Base-by-base conservation (phyloP, 2,888 invertebrate genomes). In the Halocaridina rubra region DNA sequence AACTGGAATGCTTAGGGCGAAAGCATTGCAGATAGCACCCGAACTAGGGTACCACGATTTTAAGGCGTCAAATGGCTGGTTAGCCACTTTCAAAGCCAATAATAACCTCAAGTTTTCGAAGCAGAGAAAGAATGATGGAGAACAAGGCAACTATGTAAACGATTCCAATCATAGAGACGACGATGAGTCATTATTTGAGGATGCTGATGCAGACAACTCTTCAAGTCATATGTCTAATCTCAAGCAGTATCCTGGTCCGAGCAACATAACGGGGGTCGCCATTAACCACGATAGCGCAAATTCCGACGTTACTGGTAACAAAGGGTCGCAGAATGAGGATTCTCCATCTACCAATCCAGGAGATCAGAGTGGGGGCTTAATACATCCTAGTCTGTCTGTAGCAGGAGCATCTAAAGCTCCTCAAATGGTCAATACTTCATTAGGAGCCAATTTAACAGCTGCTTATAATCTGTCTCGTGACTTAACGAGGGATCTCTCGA, bases 1-100 rank as follows among this genome's bases (percentile, higher is more conserved):
- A 2, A 86, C 88, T 3, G 88, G 88, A 10, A 88, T 88, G 88
- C 74, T 88, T n/a, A 59, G 88, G n/a, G 88, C 86, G 3, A 88
- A 88, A 64, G 87, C 87, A 1, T 78, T 88, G 16, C 87, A 88
- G 61, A 72, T 88, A 33, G 88, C 88, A 7, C 88, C 88, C 4
- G 81, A 88, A 69, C 81, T 88, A 8, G 88, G 88, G 2, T 86
- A 86, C 29, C 84, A 88, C 33, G 88, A 88, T 77, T 88, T 88
- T 69, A 86, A 86, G 46, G 88, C 88, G 7, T 88, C 88, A 2
- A 88, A 88, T 78, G 88, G 88, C 7, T 88, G 88, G 88, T 78
- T 88, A n/a, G 88, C 86, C 16, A 86, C 88, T n/a, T 88, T 88
- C 57, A 88, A 88, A 33, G 80, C 85, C 10, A 88, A 88, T 74